Evolutionary conservation across 2,113 vertebrate species (phyloP), one percentile per base, ranked within the genome.

Genomic region (Muntiacus muntjak): DNA sequence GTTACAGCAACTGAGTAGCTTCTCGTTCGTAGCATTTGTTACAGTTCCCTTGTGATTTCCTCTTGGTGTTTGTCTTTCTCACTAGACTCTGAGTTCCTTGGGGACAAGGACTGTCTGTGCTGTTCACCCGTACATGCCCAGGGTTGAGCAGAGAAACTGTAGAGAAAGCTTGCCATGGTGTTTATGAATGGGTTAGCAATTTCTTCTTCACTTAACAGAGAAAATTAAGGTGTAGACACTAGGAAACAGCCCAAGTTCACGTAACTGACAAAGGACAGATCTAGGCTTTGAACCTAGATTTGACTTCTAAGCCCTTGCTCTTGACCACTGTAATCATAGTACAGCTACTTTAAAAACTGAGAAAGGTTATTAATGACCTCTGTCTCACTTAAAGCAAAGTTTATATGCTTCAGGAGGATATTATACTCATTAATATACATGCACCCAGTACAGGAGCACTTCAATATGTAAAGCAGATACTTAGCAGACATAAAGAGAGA

Each of bases 301-400:
- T 67, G 25, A 86, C 67, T 50, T 90, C 47, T 40, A n/a, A 93
- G 17, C 58, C 21, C 23, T 76, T 43, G 50, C 92, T 10, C 25
- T 90, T 90, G 25, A 10, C 28, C 43, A n/a, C 26, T 58, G 26
- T 36, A 43, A 62, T 43, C 25, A 54, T 7, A 55, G 47, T 45
- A 15, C 7, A 76, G 33, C 57, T 86, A 17, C 36, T 95, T 71
- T 83, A 64, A 55, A 94, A 83, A 90, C 89, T 62, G 25, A 87
- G 50, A 96, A 43, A 95, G 36, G 78, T 81, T 95, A 50, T 58
- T 89, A 81, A 84, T 13, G 43, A 82, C 47, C 17, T 33, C 12
- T 94, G n/a, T 76, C 97, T 94, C 25, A 15, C 79, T 81, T 92
- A 95, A 89, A 95, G 76, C 87, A 97, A 95, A 57, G 23, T 50